Evolutionary conservation across 2,888 invertebrate species (phyloP).

Genomic region (Erebia aethiops): DNA sequence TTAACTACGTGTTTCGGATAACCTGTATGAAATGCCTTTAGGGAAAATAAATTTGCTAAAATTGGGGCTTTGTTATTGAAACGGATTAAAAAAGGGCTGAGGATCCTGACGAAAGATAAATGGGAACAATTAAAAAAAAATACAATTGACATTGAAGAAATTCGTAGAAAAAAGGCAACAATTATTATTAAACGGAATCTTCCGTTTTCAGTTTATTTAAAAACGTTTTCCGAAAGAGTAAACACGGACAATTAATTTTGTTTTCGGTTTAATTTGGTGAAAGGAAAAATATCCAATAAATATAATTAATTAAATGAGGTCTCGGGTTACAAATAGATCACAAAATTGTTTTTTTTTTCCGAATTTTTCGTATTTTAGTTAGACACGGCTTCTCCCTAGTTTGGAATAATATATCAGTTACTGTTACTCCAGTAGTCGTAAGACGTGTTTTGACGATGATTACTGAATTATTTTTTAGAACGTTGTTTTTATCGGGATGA

Average conservation of each 20-base stretch:
- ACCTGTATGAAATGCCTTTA: constrained; percentile 32
- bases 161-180: background rate
- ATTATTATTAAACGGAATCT: background rate
- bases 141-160: constrained; percentile 20
- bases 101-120: constrained; percentile 34
- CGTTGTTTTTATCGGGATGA: too few species aligned
- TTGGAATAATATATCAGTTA: background rate
- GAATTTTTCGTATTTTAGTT: background rate
- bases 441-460: too few species aligned
- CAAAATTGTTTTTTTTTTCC: background rate
- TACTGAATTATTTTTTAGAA: too few species aligned
- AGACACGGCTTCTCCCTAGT: background rate
- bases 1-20: constrained; percentile 41
- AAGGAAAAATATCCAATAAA: background rate
- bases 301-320: constrained; percentile 11
- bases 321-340: background rate
- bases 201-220: background rate
- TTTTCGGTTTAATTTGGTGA: constrained; percentile 16
- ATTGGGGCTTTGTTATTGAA: constrained; percentile 34
- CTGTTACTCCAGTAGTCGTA: background rate
- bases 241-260: constrained; percentile 7
- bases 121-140: constrained; percentile 30
- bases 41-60: constrained; percentile 35
- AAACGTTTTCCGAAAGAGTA: constrained; percentile 1
- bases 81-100: constrained; percentile 34